Evolutionary conservation across 2,888 invertebrate genomes (phyloP).

Genomic region (Leucophenga montana): DNA sequence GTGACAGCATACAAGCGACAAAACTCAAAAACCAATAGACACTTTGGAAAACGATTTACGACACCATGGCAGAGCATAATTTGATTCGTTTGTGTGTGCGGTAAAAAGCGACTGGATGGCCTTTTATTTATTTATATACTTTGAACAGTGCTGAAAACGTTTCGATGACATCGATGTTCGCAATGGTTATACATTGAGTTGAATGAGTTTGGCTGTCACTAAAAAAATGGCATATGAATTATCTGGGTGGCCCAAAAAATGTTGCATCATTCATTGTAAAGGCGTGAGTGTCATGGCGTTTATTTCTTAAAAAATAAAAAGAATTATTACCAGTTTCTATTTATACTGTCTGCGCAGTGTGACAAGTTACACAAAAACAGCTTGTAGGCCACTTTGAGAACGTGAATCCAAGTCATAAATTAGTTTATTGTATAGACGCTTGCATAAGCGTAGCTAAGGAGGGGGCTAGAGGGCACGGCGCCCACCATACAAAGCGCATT

Average conservation of each 20-base stretch:
- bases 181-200: conserved; percentile 11
- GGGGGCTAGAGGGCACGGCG: too few species aligned
- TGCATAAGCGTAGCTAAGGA: too few species aligned
- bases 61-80: conserved; percentile 58
- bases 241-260: conserved; percentile 41
- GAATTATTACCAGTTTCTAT: background rate
- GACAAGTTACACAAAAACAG: conserved; percentile 44
- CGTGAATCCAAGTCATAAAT: background rate
- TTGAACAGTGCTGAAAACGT: background rate
- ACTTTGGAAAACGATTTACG: conserved; percentile 61
- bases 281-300: too few species aligned
- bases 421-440: conserved; percentile 31
- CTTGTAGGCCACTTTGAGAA: background rate
- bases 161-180: conserved; percentile 6
- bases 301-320: too few species aligned
- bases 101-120: background rate
- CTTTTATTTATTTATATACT: conserved; percentile 11
- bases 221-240: background rate
- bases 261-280: conserved; percentile 54
- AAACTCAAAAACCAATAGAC: conserved; percentile 46
- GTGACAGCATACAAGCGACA: conserved; percentile 8
- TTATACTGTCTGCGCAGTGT: conserved; percentile 58
- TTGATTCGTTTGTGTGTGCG: conserved; percentile 44
- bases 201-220: background rate
- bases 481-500: too few species aligned